These are phyloP conservation scores for Meda fulgida DNA, from an alignment of 2,797 vertebrate genomes.

Conservation along the genomic window DNA sequence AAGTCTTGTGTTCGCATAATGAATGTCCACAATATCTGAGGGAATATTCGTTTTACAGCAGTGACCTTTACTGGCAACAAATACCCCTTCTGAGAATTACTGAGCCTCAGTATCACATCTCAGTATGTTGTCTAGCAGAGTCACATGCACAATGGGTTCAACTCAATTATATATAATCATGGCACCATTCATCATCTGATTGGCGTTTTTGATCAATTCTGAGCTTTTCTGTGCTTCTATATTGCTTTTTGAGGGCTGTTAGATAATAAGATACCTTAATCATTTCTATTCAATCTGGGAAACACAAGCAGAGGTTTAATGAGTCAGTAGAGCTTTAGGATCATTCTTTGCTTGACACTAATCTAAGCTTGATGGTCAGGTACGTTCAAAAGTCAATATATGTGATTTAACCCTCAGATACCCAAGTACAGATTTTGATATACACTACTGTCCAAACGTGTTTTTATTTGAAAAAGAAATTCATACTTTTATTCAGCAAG, in stretches of 20 bases:
- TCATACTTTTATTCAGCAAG: not conserved
- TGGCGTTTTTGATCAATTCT: not conserved
- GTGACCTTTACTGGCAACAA: conserved; percentile 41
- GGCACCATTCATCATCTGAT: conserved; percentile 15
- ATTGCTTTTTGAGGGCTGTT: conserved; percentile 9
- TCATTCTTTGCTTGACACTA: not conserved
- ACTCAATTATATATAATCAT: not conserved
- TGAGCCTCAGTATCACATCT: not conserved
- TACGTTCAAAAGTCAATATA: not conserved
- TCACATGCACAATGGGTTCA: conserved; percentile 12
- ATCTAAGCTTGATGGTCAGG: not conserved
- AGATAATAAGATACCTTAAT: conserved; percentile 9
- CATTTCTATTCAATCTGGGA: conserved; percentile 14
- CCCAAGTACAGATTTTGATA: not conserved
- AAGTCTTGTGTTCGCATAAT: conserved; percentile 27
- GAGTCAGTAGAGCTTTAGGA: not conserved
- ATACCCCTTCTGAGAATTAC: not conserved
- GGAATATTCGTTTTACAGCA: conserved; percentile 25
- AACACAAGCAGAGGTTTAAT: not conserved
- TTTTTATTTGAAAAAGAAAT: not conserved
- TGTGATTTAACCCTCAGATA: not conserved
- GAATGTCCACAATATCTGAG: conserved; percentile 39
- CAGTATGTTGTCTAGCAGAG: not conserved
- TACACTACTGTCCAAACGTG: not conserved
- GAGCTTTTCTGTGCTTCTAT: not conserved